Conservation (phyloP, 2,113 vertebrate species). For the Catharus minimus region DNA sequence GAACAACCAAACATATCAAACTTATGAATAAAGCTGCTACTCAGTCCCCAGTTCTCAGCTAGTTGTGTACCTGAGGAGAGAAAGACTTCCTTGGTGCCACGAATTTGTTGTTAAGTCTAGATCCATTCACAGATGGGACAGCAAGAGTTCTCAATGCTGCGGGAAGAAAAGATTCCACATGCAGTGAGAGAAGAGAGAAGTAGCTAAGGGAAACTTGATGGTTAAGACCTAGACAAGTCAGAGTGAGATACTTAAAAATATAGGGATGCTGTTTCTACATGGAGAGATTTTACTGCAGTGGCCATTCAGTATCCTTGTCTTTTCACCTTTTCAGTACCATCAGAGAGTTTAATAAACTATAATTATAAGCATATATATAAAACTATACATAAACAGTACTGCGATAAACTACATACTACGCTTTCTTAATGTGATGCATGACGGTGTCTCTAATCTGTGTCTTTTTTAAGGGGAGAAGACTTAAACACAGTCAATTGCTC, state of each 20-base stretch:
- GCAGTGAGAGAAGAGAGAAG: not conserved
- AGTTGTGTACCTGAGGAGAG: not conserved
- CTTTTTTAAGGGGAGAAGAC: not conserved
- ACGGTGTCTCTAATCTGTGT: not conserved
- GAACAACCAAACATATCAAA: not conserved
- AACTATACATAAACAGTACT: too few relatives aligned
- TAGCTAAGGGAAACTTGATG: not conserved
- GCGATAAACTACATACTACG: not conserved
- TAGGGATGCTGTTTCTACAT: not conserved
- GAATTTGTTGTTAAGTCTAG: not conserved
- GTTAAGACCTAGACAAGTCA: not conserved
- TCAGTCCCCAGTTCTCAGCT: not conserved
- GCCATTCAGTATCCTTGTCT: not conserved
- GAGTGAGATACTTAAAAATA: not conserved
- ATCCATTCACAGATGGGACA: not conserved
- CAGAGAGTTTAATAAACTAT: too few relatives aligned
- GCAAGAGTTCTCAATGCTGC: rapidly evolving
- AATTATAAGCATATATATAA: too few relatives aligned
- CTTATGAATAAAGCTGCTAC: not conserved
- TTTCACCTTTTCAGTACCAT: not conserved
- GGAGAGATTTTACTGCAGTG: not conserved
- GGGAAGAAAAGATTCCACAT: not conserved
- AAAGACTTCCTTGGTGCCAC: not conserved
- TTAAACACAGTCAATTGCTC: not conserved
- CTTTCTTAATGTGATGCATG: not conserved